Conservation (phyloP, 2,888 invertebrate genomes). For the Macrophya alboannulata region DNA sequence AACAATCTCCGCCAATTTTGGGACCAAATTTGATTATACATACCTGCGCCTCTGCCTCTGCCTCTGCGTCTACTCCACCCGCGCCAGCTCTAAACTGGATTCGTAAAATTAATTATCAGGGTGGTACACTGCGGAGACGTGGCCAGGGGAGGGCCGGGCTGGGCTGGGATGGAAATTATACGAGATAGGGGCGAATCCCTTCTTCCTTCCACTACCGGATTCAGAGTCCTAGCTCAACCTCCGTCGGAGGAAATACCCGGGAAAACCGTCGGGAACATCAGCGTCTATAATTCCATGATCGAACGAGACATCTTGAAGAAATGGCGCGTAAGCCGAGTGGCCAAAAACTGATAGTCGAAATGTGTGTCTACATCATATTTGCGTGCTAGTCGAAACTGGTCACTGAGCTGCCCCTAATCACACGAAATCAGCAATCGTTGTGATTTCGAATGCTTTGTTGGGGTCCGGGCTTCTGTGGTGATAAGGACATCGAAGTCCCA, state of each 20-base stretch:
- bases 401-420: not conserved
- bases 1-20: slow-evolving; percentile 77
- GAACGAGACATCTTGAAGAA: not conserved
- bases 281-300: no score
- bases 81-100: slow-evolving; percentile 75
- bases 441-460: slow-evolving; percentile 13
- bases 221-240: not conserved
- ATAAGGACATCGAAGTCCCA: slow-evolving; percentile 23
- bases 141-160: slow-evolving; percentile 47
- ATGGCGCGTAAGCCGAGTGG: no score
- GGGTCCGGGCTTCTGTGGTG: not conserved
- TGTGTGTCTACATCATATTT: not conserved
- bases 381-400: not conserved
- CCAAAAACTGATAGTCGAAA: no score
- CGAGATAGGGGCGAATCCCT: slow-evolving; percentile 66
- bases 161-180: slow-evolving; percentile 71
- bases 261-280: not conserved
- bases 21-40: slow-evolving; percentile 74
- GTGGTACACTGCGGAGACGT: slow-evolving; percentile 64
- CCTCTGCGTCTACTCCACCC: slow-evolving; percentile 32
- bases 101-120: slow-evolving; percentile 77
- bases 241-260: not conserved
- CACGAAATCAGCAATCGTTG: not conserved
- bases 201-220: not conserved
- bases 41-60: slow-evolving; percentile 57